Percentiles rank a stretch among this genome's conserved stretches.
phyloP scores from a whole-genome alignment of 2,113 vertebrate species.

The Trichechus manatus region DNA sequence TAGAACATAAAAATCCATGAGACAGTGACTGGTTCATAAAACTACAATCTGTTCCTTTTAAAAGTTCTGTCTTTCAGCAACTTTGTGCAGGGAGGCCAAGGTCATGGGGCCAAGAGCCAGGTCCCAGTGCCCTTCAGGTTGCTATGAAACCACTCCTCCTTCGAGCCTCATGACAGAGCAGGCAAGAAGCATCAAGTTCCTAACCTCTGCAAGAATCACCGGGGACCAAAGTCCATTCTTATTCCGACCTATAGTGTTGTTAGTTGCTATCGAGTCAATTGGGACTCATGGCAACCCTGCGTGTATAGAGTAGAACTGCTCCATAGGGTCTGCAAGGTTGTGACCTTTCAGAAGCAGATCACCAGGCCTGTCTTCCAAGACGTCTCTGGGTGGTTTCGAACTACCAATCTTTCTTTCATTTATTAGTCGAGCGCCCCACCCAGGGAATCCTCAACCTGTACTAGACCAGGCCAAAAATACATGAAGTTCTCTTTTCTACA shows the following conservation, averaged over 20 bases:
- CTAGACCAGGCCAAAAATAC: neutral
- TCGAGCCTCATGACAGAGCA: neutral
- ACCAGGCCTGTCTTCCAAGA: neutral
- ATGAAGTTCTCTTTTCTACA: neutral
- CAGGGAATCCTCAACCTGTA: too few relatives aligned
- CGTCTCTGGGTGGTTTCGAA: neutral
- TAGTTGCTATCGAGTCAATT: too few relatives aligned
- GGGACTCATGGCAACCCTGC: neutral
- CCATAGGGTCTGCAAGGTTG: neutral
- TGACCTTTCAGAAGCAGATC: neutral
- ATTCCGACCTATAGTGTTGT: neutral
- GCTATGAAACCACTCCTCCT: neutral
- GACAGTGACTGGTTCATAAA: neutral
- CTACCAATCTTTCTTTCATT: neutral
- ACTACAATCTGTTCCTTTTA: neutral
- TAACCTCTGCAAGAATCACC: neutral
- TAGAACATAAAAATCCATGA: neutral
- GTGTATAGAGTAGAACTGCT: neutral
- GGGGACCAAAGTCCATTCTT: rapidly evolving
- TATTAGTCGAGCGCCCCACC: neutral
- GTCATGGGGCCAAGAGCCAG: neutral
- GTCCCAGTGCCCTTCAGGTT: neutral
- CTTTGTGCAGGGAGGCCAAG: neutral
- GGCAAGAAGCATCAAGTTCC: neutral
- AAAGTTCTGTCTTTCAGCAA: neutral